Base-by-base conservation (phyloP, 2,113 vertebrate species). In the Hydrolagus affinis region DNA sequence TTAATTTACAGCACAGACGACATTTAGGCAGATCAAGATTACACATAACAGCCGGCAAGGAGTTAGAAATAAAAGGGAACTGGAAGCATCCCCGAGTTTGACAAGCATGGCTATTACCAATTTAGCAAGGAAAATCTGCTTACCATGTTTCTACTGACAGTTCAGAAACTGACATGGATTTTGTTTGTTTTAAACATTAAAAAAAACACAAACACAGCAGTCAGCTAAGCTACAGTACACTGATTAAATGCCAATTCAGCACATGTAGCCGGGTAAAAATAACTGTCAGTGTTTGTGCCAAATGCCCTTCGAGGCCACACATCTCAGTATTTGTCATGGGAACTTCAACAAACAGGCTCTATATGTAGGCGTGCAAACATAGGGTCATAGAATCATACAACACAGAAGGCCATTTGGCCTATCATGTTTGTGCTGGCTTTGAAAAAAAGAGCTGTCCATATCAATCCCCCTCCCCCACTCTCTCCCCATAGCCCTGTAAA, bases 231-330 rank as follows among this genome's bases (percentile, higher is more conserved):
- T 9, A 60, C 57, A 68, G 76, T 30, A 17, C 25, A 21, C 15
- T 19, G 78, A 83, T 83, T 83, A 83, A 83, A 83, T 66, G 23
- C 66, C 78, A 68, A 83, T 30, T 83, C 25, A 83, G 78, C 17
- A 68, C 28, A 7, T 25, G 57, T 59, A 78, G 76, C 59, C 23
- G 25, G 59, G 57, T 66, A 83, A 83, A 83, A 83, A 83, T 83
- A 83, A 83, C 78, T 83, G 8, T 28, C 60, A 66, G 62, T 83
- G 78, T 66, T 83, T 83, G 28, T 83, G 78, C 62, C 78, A 83
- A 83, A 66, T 64, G 3, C 6, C 44, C 44, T 44, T 44, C 8
- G 17, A 83, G 60, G 10, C 17, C 32, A 83, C 15, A 30, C 60
- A 66, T 64, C 28, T 78, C 78, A 15, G 62, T 23, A 19, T 28